Evolutionary conservation across 2,888 invertebrate genomes (phyloP), one percentile per base, ranked within the genome.

Genomic region (Lapara coniferarum): DNA sequence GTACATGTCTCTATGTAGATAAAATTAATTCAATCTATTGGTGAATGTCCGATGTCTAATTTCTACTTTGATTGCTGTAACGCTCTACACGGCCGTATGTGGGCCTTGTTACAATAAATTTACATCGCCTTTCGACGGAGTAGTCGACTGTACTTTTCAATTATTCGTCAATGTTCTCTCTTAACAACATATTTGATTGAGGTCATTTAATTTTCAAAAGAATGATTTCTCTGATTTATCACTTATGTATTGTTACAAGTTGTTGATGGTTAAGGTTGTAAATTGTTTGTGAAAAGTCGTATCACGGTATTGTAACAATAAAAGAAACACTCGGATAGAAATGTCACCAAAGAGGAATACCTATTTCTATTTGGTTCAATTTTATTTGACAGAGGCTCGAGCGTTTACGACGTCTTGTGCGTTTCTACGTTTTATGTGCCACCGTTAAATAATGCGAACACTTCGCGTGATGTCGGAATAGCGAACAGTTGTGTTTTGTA

Each of bases 361-460:
- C 52, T 69, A 67, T 44, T 68, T 68, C 58, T 68, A 68, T 68
- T 79, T 80, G 79, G 77, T 85, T 86, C 85, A 85, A 86, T 87
- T 82, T 85, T 79, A 79, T 82, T 82, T 81, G 81, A 85, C 83
- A 83, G 81, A 79, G 79, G 78, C 77, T 77, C 78, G 71, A 77
- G 77, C 83, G 80, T 87, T 88, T 88, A 88, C 85, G 88, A 85
- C 79, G 77, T 79, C 81, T 82, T 83, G 81, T 83, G 82, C 80
- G 81, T 82, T 75, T 78, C 80, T 77, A 80, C 83, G 81, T 86
- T 88, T 90, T 88, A 90, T 85, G 84, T 80, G 77, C 77, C 75
- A 79, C 83, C 84, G 85, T 85, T 89, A 87, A 89, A 90, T 89
- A 88, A 88, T 90, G 86, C 85, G 84, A 83, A 85, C 81, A 85